These are phyloP conservation scores for Eupsilia transversa DNA, from an alignment of 2,888 invertebrate genomes.

Conservation along the genomic window DNA sequence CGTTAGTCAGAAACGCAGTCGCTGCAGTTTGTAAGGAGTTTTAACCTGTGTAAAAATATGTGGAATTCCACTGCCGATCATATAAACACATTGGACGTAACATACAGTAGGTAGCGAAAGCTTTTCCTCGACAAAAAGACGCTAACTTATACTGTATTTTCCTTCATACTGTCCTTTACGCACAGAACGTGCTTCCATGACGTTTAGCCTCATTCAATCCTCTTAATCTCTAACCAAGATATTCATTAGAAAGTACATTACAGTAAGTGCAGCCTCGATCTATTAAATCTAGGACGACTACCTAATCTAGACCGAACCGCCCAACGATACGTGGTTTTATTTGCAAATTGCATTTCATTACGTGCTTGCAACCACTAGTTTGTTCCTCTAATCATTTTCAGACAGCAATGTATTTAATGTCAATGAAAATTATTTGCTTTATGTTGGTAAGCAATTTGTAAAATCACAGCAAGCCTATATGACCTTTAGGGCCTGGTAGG, in stretches of 20 bases:
- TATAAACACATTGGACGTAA: not conserved
- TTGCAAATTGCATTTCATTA: constrained; percentile 32
- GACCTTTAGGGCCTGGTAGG: no score
- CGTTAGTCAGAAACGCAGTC: not conserved
- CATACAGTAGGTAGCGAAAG: not conserved
- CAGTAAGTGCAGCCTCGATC: constrained; percentile 49
- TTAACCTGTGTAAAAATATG: not conserved
- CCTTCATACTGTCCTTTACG: not conserved
- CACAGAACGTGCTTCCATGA: not conserved
- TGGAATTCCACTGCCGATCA: not conserved
- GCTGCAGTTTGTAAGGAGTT: not conserved
- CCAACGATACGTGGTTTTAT: constrained; percentile 33
- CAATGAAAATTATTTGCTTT: no score
- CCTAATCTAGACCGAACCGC: constrained; percentile 51
- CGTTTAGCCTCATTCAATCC: constrained; percentile 26
- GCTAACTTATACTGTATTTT: not conserved
- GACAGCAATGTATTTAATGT: constrained; percentile 6
- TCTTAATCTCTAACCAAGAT: constrained; percentile 34
- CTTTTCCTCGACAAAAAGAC: not conserved
- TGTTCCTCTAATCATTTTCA: not conserved
- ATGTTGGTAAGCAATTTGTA: no score
- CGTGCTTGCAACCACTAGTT: not conserved
- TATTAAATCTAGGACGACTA: constrained; percentile 55
- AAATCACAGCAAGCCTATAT: no score
- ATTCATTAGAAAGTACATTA: constrained; percentile 64